These are phyloP conservation scores for Zosterops hypoxanthus DNA, from an alignment of 2,113 vertebrate genomes.

Conservation along the genomic window DNA sequence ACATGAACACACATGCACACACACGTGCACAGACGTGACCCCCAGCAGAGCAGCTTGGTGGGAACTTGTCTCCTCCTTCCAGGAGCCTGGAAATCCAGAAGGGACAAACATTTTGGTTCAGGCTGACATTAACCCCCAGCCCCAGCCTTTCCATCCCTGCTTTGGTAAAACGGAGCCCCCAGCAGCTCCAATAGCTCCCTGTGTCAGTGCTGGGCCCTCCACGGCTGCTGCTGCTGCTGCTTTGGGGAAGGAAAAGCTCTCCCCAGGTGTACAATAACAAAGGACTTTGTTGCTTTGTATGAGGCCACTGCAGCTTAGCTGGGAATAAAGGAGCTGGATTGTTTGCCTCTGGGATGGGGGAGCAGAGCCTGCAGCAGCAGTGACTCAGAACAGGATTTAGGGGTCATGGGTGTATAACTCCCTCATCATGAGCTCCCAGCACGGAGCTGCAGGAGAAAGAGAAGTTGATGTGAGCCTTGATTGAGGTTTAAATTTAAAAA, in stretches of 20 bases:
- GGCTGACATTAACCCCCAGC: background rate
- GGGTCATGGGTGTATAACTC: conserved; percentile 40
- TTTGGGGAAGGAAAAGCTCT: background rate
- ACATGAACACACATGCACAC: background rate
- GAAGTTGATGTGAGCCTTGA: conserved; percentile 35
- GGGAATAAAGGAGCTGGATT: conserved; percentile 20
- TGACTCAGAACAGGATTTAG: conserved; percentile 55
- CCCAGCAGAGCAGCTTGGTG: background rate
- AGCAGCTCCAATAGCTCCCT: background rate
- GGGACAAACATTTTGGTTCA: background rate
- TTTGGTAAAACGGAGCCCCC: background rate
- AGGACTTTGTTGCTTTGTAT: background rate
- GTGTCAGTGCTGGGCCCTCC: background rate
- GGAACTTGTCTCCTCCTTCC: background rate
- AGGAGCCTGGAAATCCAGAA: background rate
- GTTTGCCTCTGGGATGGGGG: conserved; percentile 42
- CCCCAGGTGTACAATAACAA: background rate
- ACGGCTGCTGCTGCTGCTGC: background rate
- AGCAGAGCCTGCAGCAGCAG: conserved; percentile 13
- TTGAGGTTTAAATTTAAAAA: background rate
- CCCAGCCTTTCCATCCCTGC: background rate
- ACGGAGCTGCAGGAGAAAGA: background rate
- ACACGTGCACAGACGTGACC: background rate
- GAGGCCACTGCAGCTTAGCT: background rate
- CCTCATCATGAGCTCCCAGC: conserved; percentile 46